These are phyloP conservation scores for Plumapathes pennacea DNA, from an alignment of 92 coral and sea anemone species.

Conservation along the genomic window DNA sequence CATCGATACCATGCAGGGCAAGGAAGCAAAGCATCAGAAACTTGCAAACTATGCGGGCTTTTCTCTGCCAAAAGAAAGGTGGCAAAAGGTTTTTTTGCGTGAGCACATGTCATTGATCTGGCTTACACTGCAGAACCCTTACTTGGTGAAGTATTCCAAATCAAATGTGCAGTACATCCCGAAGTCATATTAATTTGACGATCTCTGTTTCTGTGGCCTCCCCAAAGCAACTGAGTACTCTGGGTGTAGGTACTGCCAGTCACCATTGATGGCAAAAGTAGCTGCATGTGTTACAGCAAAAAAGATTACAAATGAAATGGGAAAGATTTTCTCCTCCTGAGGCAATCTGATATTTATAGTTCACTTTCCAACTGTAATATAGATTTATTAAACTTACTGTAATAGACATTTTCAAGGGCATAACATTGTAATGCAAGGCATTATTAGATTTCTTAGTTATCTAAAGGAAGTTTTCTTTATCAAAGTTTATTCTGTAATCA, in stretches of 20 bases:
- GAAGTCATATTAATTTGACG: no score
- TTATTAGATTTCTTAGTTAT: no score
- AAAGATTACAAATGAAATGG: constrained; percentile 17
- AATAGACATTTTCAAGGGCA: no score
- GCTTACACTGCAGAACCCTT: constrained; percentile 65
- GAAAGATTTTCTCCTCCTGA: no score
- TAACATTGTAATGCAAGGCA: no score
- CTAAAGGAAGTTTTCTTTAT: no score
- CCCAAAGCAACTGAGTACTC: constrained; percentile 13
- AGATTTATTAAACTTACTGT: no score
- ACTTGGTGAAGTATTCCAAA: constrained; percentile 52
- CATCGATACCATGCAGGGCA: constrained; percentile 62
- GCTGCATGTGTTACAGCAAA: constrained; percentile 48
- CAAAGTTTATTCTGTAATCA: no score
- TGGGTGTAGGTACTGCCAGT: constrained; percentile 29
- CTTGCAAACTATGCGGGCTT: constrained; percentile 64
- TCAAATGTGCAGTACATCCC: constrained; percentile 51
- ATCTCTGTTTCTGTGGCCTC: constrained; percentile 29
- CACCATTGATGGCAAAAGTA: constrained; percentile 44
- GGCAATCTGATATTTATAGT: no score
- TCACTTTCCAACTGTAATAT: no score
- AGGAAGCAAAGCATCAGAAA: constrained; percentile 72
- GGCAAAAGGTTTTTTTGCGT: constrained; percentile 71
- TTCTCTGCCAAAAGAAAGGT: constrained; percentile 60
- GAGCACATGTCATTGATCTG: constrained; percentile 67